Evolutionary conservation across 2,888 invertebrate species (phyloP).

Genomic region (Oxystoma pomonae): DNA sequence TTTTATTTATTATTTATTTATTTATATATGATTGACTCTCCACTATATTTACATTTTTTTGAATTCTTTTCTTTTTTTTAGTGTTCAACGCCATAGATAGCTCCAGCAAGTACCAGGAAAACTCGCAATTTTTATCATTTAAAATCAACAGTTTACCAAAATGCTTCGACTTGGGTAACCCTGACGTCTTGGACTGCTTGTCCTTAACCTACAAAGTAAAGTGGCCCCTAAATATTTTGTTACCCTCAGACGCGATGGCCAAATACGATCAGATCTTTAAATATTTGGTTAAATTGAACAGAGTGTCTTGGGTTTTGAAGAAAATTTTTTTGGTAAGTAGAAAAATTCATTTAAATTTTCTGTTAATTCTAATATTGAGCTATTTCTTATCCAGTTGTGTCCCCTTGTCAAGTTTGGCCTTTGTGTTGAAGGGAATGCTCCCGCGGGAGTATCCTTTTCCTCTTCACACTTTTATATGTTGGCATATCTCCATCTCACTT

Average conservation of each 20-base stretch:
- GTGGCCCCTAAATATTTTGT: conserved; percentile 76
- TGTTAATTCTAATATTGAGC: no score
- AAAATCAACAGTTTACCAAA: conserved; percentile 59
- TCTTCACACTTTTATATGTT: no score
- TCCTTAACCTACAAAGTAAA: conserved; percentile 65
- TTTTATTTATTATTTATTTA: no score
- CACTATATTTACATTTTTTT: no score
- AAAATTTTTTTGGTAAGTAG: conserved; percentile 59
- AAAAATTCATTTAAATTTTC: no score
- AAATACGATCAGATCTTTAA: conserved; percentile 73
- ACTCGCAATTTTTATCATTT: conserved; percentile 61
- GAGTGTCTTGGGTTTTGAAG: conserved; percentile 72
- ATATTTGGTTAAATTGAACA: conserved; percentile 68
- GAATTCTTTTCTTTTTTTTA: conserved; percentile 7
- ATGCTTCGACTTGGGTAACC: conserved; percentile 60
- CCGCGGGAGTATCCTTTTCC: no score
- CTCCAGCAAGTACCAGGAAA: conserved; percentile 60
- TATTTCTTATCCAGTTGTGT: no score
- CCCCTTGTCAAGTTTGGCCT: no score
- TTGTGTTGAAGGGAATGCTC: no score
- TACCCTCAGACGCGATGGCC: conserved; percentile 65
- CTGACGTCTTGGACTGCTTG: conserved; percentile 64
- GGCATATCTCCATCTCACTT: no score
- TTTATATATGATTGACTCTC: no score
- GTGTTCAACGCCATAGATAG: conserved; percentile 62